Evolutionary conservation across 2,888 invertebrate species (phyloP), one percentile per base, ranked within the genome.

Genomic region (Lepidocyrtinus sp.): DNA sequence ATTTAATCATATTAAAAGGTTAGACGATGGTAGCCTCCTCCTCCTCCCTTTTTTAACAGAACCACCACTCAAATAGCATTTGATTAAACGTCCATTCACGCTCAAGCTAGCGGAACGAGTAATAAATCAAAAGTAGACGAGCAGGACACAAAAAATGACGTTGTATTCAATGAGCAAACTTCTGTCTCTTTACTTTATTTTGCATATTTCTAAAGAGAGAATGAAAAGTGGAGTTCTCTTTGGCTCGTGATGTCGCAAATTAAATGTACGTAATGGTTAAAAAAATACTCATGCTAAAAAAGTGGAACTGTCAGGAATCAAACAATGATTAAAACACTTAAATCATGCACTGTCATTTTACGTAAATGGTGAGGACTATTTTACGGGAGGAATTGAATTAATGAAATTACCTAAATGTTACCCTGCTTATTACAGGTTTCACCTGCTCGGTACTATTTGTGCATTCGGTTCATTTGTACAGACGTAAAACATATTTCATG

Each of bases 51-150:
- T 71, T 77, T 71, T 71, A 63, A 77, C 36, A 75, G 76, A 65
- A 78, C 82, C 73, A 82, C 81, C 86, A 86, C 87, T 86, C 87
- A 86, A 86, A 87, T 85, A 86, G 85, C 86, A 87, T 87, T 87
- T 87, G 87, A 87, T 87, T 87, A 87, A 87, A 86, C 87, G 86
- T 87, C 87, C 84, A 86, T 87, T 87, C 85, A 87, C 82, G 84
- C 79, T 82, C 85, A 84, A 71, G 71, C 73, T 71, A 76, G 81
- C 84, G 83, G 75, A 84, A 84, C 85, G 84, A 84, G 83, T 83
- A 80, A 86, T 86, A 86, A 86, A 86, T 86, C 86, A 84, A 85
- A 78, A 62, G 64, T 62, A 64, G 62, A 76, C n/a, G 63, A 50
- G 67, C 67, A 50, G n/a, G n/a, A n/a, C n/a, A n/a, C 45, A 68